Evolutionary conservation across 2,797 vertebrate genomes (phyloP).

Genomic region (Coendou prehensilis): DNA sequence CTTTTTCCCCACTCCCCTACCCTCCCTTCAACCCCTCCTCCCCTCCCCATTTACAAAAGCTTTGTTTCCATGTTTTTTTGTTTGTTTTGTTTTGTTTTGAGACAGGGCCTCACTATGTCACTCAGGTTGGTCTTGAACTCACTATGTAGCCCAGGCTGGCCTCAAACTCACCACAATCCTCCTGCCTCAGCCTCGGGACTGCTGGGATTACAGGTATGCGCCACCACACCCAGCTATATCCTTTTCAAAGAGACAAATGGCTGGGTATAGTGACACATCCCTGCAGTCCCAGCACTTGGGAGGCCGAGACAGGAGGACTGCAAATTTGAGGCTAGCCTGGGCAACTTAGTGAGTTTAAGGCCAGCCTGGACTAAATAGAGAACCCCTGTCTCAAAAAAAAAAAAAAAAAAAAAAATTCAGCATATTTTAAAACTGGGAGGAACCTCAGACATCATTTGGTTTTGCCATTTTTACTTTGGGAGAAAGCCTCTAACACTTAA

Average conservation of each 20-base stretch:
- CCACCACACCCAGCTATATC: neutral
- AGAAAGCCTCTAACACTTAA: neutral
- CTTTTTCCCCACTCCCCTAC: too few relatives aligned
- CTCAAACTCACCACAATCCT: neutral
- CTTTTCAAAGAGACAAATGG: constrained; percentile 8
- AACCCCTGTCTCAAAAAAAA: neutral
- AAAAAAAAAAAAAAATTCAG: neutral
- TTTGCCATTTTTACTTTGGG: neutral
- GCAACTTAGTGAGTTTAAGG: neutral
- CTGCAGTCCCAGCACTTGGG: neutral
- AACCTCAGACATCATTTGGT: neutral
- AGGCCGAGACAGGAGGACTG: neutral
- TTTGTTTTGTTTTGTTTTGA: neutral
- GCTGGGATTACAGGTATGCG: neutral
- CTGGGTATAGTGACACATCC: neutral
- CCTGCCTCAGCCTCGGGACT: neutral
- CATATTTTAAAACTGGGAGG: constrained; percentile 40
- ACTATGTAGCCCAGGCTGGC: neutral
- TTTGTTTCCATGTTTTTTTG: neutral
- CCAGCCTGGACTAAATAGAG: neutral
- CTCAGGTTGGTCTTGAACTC: neutral
- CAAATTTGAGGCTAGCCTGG: neutral
- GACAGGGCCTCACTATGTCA: neutral
- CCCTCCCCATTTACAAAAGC: too few relatives aligned
- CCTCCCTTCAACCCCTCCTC: too few relatives aligned